phyloP scores from a whole-genome alignment of 2,113 vertebrate genomes.

The Amia ocellicauda region DNA sequence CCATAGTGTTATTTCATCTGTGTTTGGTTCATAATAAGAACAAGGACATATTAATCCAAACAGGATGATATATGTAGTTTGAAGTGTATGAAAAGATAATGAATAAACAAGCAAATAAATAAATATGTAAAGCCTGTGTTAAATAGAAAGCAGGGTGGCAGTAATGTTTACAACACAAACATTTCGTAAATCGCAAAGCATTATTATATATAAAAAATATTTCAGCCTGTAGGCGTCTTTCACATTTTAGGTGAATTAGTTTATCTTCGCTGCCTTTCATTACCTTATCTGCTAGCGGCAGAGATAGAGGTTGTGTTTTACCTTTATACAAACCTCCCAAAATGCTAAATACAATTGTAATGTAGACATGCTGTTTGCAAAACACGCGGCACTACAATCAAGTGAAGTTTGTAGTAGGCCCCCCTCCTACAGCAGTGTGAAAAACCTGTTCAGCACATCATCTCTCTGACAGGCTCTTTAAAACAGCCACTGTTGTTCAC shows the following conservation, averaged over 20 bases:
- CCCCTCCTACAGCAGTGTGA: neutral
- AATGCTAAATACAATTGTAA: neutral
- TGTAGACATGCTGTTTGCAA: slow-evolving; percentile 1
- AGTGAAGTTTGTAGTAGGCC: neutral
- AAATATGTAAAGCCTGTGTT: too few relatives aligned
- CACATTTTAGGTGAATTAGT: neutral
- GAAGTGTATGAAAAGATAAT: too few relatives aligned
- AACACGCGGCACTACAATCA: neutral
- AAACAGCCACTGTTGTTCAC: neutral
- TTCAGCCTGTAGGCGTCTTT: neutral
- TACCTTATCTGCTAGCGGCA: neutral
- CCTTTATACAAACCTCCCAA: neutral
- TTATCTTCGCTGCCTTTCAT: neutral
- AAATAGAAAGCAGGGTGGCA: neutral
- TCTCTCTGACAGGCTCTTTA: neutral
- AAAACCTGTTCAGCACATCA: neutral
- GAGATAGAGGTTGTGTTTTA: neutral
- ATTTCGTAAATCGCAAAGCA: neutral
- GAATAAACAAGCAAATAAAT: too few relatives aligned
- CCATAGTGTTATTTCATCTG: slow-evolving; percentile 17
- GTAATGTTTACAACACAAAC: slow-evolving; percentile 9
- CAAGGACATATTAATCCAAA: slow-evolving; percentile 16
- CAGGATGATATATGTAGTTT: neutral
- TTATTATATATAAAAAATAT: too few relatives aligned
- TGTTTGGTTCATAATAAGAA: slow-evolving; percentile 6